Percentiles rank a stretch among this genome's conserved stretches.
phyloP scores from a whole-genome alignment of 2,113 vertebrate genomes.

The Plectropomus leopardus region DNA sequence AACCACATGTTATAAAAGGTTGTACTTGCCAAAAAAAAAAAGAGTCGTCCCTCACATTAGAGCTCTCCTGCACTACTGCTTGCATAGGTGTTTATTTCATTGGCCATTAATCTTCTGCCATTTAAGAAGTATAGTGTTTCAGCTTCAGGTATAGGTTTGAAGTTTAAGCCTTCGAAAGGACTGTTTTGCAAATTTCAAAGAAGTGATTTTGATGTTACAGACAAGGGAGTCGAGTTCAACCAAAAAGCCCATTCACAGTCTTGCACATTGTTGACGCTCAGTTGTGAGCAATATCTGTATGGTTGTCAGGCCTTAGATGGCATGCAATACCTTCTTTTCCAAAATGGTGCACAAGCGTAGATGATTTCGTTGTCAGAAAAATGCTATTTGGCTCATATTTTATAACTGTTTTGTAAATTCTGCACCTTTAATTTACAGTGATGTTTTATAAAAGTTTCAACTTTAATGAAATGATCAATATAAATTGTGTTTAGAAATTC shows the following conservation, averaged over 20 bases:
- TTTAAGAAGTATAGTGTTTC: slow-evolving; percentile 1
- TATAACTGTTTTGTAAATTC: slow-evolving; percentile 41
- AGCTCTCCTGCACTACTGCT: slow-evolving; percentile 12
- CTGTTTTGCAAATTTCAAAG: not conserved
- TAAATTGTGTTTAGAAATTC: not conserved
- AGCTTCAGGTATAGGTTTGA: not conserved
- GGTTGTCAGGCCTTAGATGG: not conserved
- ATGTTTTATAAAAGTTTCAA: slow-evolving; percentile 34
- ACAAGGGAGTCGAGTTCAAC: slow-evolving; percentile 9
- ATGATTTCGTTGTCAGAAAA: not conserved
- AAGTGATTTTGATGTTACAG: not conserved
- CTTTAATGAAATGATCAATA: not conserved
- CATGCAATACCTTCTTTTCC: slow-evolving; percentile 26
- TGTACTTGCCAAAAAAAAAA: slow-evolving; percentile 41
- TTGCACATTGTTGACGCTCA: slow-evolving; percentile 2
- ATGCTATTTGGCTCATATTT: slow-evolving; percentile 8
- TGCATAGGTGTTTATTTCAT: not conserved
- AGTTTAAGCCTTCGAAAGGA: not conserved
- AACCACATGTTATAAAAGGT: slow-evolving; percentile 3
- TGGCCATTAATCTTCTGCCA: slow-evolving; percentile 13
- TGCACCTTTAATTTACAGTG: slow-evolving; percentile 13
- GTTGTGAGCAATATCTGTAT: not conserved
- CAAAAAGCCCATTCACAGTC: slow-evolving; percentile 3
- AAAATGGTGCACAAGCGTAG: slow-evolving; percentile 11
- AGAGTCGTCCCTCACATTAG: not conserved